Evolutionary conservation across 2,888 invertebrate genomes (phyloP).

Genomic region (Philonicus albiceps): DNA sequence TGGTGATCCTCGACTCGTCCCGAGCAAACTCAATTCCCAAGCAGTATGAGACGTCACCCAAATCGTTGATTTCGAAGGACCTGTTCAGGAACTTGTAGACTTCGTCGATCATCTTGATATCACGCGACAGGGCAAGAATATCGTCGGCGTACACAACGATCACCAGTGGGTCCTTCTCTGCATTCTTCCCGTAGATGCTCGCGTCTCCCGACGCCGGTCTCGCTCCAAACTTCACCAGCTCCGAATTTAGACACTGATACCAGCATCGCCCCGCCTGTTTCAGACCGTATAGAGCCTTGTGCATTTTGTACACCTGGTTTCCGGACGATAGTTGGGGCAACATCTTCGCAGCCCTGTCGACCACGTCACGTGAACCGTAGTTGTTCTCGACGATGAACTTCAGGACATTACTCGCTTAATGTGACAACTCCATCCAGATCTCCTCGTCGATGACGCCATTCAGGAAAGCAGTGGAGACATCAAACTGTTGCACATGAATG

Average conservation of each 20-base stretch:
- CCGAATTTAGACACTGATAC: neutral
- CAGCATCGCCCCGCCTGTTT: neutral
- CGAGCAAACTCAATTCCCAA: neutral
- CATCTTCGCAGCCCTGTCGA: neutral
- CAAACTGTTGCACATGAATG: neutral
- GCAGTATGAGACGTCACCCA: neutral
- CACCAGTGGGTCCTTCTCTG: neutral
- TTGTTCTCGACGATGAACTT: neutral
- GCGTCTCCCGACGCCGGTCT: neutral
- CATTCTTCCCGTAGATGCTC: neutral
- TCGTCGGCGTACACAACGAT: neutral
- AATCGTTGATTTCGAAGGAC: neutral
- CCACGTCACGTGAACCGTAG: neutral
- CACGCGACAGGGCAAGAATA: neutral
- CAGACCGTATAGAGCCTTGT: neutral
- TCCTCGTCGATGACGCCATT: neutral
- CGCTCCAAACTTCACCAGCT: neutral
- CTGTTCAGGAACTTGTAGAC: neutral
- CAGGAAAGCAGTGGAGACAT: neutral
- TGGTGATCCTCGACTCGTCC: neutral
- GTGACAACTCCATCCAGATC: neutral
- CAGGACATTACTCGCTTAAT: neutral
- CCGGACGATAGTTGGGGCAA: neutral
- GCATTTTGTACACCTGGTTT: neutral
- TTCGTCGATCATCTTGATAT: neutral